Evolutionary conservation across 2,797 vertebrate species (phyloP).

Genomic region (Ataeniobius toweri): DNA sequence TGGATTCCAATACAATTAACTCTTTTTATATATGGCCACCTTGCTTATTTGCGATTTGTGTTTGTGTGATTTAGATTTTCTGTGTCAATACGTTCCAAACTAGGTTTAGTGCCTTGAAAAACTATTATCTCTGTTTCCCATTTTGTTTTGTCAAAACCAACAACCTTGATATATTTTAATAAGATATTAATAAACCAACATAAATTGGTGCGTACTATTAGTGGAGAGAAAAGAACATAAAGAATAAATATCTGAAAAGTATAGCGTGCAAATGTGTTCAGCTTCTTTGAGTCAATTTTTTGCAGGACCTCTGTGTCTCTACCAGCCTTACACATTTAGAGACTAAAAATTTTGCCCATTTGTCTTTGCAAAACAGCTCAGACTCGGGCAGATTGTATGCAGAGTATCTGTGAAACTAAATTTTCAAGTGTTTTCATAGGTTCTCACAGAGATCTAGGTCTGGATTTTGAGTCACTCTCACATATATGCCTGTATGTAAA

Average conservation of each 20-base stretch:
- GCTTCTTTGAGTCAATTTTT: no score
- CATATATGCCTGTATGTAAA: not conserved
- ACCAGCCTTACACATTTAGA: not conserved
- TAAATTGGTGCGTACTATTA: not conserved
- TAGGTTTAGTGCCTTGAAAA: not conserved
- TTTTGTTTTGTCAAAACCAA: not conserved
- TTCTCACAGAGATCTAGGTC: not conserved
- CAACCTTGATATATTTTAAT: not conserved
- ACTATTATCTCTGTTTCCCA: not conserved
- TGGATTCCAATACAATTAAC: slow-evolving; percentile 13
- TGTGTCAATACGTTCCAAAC: slow-evolving; percentile 21
- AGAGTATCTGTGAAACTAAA: not conserved
- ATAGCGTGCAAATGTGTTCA: not conserved
- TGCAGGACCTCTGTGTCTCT: not conserved
- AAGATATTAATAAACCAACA: not conserved
- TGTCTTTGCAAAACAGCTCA: not conserved
- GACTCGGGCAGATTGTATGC: not conserved
- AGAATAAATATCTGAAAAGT: not conserved
- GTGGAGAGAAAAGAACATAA: not conserved
- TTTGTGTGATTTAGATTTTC: slow-evolving; percentile 16
- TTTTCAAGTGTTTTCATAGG: not conserved
- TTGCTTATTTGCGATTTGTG: slow-evolving; percentile 28
- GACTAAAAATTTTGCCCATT: not conserved
- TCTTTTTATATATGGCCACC: slow-evolving; percentile 5
- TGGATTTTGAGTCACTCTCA: not conserved